phyloP scores from a whole-genome alignment of 2,888 invertebrate genomes.

The Chrysotoxum bicinctum region DNA sequence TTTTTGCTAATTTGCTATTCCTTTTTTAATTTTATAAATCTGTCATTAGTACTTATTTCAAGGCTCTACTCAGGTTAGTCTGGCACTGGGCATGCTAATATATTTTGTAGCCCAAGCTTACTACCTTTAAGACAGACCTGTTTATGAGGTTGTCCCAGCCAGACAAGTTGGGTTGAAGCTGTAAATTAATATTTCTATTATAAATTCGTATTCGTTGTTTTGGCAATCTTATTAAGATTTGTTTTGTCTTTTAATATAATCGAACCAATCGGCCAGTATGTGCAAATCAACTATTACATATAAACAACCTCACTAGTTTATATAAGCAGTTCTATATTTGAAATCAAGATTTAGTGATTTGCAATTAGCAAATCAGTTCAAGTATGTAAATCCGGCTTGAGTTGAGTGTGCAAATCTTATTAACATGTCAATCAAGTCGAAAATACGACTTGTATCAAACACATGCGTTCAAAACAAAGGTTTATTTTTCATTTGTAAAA shows the following conservation, averaged over 20 bases:
- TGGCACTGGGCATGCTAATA: neutral
- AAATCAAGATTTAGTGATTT: constrained; percentile 40
- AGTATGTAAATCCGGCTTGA: constrained; percentile 36
- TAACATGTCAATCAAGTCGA: constrained; percentile 21
- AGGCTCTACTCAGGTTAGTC: neutral
- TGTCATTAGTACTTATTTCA: neutral
- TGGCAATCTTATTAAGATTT: constrained; percentile 35
- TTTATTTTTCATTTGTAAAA: neutral
- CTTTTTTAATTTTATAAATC: neutral
- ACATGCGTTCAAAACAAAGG: neutral
- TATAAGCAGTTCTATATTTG: neutral
- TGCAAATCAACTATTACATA: constrained; percentile 25
- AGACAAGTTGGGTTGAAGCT: constrained; percentile 56
- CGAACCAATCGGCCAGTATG: neutral
- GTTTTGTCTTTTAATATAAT: neutral
- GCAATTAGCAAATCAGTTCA: constrained; percentile 26
- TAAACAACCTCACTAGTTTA: constrained; percentile 9
- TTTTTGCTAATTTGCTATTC: no score
- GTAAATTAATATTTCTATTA: constrained; percentile 60
- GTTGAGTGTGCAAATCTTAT: constrained; percentile 18
- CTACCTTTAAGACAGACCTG: constrained; percentile 40
- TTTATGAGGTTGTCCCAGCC: constrained; percentile 51
- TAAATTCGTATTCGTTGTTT: constrained; percentile 36
- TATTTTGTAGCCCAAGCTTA: constrained; percentile 18
- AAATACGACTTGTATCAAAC: neutral